Conservation (phyloP, 1,140 invertebrate species). For the Calliphora vicina region DNA sequence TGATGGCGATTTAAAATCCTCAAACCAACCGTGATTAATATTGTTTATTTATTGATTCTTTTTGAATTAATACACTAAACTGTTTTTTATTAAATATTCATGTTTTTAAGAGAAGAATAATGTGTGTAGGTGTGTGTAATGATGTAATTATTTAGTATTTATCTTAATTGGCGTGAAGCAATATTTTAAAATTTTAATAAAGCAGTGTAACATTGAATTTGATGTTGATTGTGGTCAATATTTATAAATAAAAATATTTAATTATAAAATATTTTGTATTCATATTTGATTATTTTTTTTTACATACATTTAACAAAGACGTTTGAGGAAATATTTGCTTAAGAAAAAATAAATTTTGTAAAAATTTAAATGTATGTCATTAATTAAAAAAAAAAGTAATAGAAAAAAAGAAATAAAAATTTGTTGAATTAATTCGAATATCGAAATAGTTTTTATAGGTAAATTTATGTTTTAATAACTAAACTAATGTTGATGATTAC, state of each 20-base stretch:
- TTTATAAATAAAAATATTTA: background rate
- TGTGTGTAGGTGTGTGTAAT: background rate
- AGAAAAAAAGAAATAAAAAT: background rate
- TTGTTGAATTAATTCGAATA: background rate
- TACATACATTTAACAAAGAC: background rate
- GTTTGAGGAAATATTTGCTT: background rate
- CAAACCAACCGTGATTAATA: no score
- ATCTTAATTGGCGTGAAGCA: background rate
- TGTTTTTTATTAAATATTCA: slow-evolving; percentile 9
- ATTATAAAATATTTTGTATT: slow-evolving; percentile 2
- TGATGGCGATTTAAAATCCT: no score
- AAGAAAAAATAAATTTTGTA: background rate
- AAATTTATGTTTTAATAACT: background rate
- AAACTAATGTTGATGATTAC: no score
- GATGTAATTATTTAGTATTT: background rate
- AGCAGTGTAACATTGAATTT: background rate
- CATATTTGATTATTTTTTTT: background rate
- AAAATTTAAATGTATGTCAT: background rate
- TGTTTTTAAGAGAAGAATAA: background rate
- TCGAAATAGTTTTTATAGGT: background rate
- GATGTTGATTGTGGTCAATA: background rate
- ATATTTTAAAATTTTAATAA: background rate
- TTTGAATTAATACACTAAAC: background rate
- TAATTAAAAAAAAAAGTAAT: background rate
- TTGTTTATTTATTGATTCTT: background rate